Percentiles rank a stretch among this genome's conserved stretches.
phyloP scores from a whole-genome alignment of 2,888 invertebrate species.

The Allophyes oxyacanthae region DNA sequence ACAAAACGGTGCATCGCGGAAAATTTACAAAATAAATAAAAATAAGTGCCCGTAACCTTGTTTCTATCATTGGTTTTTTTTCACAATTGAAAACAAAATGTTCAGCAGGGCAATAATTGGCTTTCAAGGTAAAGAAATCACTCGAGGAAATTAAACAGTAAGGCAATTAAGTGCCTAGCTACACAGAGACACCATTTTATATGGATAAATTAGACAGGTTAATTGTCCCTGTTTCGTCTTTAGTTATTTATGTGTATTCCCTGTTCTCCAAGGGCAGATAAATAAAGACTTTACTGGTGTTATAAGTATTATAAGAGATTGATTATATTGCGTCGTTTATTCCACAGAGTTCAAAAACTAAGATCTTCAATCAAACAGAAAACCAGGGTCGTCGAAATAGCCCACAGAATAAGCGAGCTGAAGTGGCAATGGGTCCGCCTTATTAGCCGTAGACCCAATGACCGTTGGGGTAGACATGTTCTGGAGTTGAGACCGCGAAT shows the following conservation, averaged over 20 bases:
- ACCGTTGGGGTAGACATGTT: too few relatives aligned
- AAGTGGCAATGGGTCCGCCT: too few relatives aligned
- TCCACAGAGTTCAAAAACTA: too few relatives aligned
- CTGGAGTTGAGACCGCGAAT: too few relatives aligned
- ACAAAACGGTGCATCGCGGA: too few relatives aligned
- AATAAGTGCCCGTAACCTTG: too few relatives aligned
- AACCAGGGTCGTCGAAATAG: too few relatives aligned
- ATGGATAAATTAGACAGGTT: conserved; percentile 51
- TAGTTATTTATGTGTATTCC: conserved; percentile 52
- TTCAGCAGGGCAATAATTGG: conserved; percentile 12
- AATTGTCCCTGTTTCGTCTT: conserved; percentile 49
- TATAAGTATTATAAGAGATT: conserved; percentile 32
- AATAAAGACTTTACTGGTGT: conserved; percentile 25
- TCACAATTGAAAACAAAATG: conserved; percentile 12
- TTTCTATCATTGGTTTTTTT: conserved; percentile 16
- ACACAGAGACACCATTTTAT: conserved; percentile 38
- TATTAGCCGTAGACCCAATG: too few relatives aligned
- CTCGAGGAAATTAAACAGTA: conserved; percentile 50
- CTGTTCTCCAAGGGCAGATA: conserved; percentile 29
- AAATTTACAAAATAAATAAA: too few relatives aligned
- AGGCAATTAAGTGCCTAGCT: conserved; percentile 41
- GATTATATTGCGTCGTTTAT: conserved; percentile 8
- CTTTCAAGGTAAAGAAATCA: conserved; percentile 48
- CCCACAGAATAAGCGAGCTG: too few relatives aligned
- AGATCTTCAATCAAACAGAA: too few relatives aligned